phyloP scores from a whole-genome alignment of 2,797 vertebrate genomes.

The Perodicticus potto region DNA sequence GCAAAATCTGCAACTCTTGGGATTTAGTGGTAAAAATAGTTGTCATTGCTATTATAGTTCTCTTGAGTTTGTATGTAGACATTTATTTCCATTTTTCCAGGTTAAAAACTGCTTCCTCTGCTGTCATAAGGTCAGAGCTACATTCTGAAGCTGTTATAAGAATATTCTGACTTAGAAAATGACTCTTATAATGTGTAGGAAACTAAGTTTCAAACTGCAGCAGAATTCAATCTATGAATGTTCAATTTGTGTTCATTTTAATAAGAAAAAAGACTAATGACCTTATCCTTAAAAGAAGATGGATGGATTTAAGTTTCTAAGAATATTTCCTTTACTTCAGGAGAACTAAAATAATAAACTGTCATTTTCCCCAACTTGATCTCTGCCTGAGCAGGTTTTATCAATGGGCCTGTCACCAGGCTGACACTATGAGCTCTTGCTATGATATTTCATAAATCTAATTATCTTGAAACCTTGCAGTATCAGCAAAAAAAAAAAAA shows the following conservation, averaged over 20 bases:
- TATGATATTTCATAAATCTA: conserved; percentile 64
- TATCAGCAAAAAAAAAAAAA: conserved; percentile 39
- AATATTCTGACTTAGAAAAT: conserved; percentile 17
- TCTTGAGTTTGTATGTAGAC: background rate
- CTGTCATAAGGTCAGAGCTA: background rate
- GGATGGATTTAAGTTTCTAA: conserved; percentile 45
- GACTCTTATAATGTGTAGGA: conserved; percentile 18
- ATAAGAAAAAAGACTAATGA: conserved; percentile 71
- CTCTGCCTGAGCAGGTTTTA: conserved; percentile 77
- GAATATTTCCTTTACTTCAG: conserved; percentile 23
- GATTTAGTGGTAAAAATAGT: background rate
- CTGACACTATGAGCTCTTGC: conserved; percentile 37
- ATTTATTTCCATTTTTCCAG: background rate
- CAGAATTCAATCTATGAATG: conserved; percentile 26
- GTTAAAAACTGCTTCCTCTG: background rate
- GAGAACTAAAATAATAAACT: conserved; percentile 67
- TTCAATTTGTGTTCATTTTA: conserved; percentile 62
- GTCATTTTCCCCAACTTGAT: background rate
- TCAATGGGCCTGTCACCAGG: conserved; percentile 62
- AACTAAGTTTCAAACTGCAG: background rate
- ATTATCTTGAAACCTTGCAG: background rate
- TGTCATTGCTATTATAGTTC: background rate
- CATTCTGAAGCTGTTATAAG: background rate
- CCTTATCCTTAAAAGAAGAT: conserved; percentile 56
- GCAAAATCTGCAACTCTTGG: background rate